Conservation (phyloP, 2,797 vertebrate genomes). For the Oreochromis mossambicus region DNA sequence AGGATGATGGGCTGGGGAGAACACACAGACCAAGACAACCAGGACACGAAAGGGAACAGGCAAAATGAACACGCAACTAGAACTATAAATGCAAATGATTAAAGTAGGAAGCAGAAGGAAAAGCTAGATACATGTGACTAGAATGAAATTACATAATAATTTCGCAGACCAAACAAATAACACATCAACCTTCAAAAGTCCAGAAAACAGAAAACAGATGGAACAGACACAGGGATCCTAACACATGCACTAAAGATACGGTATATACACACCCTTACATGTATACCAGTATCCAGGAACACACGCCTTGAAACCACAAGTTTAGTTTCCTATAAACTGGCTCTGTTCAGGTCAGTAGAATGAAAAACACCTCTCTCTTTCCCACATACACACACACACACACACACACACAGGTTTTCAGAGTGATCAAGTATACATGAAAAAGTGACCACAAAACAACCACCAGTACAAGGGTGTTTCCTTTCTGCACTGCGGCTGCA, state of each 20-base stretch:
- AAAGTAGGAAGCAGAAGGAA: background rate
- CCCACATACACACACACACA: too few species aligned
- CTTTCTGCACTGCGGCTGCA: background rate
- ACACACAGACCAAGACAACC: background rate
- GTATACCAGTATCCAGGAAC: background rate
- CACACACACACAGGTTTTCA: background rate
- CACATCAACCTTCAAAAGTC: background rate
- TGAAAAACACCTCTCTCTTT: background rate
- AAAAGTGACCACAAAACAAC: background rate
- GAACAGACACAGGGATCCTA: background rate
- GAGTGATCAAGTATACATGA: background rate
- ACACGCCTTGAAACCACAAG: background rate
- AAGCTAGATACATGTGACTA: background rate
- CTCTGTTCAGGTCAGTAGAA: background rate
- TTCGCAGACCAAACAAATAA: background rate
- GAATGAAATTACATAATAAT: background rate
- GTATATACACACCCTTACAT: background rate
- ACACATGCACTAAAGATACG: background rate
- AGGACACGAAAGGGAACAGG: background rate
- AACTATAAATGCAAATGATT: background rate
- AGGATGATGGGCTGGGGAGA: background rate
- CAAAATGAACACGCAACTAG: background rate
- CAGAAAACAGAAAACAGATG: background rate
- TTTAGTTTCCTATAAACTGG: slow-evolving; percentile 8
- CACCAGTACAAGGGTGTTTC: background rate